Conservation (phyloP, 2,888 invertebrate species). For the Cordilura impudica region DNA sequence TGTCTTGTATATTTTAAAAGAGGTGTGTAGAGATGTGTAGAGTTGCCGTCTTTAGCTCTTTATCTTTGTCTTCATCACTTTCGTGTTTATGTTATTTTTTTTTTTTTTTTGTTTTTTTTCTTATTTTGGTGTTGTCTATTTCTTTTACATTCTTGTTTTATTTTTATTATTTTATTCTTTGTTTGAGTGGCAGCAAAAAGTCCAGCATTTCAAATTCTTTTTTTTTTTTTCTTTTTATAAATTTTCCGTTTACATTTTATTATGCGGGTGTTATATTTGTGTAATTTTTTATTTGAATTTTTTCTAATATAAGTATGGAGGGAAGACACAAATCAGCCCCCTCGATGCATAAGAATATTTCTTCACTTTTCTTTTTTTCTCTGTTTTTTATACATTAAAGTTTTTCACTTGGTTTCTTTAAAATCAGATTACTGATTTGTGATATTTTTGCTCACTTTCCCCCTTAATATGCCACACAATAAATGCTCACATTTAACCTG, state of each 20-base stretch:
- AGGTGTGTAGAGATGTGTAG: not conserved
- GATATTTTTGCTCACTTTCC: not conserved
- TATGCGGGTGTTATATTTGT: conserved; percentile 51
- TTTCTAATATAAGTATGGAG: not conserved
- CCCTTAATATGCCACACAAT: conserved; percentile 7
- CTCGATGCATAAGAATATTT: conserved; percentile 5
- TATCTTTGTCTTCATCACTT: not conserved
- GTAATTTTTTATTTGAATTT: not conserved
- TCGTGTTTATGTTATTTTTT: conserved; percentile 17
- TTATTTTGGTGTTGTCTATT: not conserved
- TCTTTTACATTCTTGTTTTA: too few species aligned
- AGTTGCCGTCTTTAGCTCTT: not conserved
- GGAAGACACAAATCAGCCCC: not conserved
- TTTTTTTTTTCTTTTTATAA: not conserved
- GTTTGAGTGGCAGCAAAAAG: conserved; percentile 40
- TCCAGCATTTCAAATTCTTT: conserved; percentile 28
- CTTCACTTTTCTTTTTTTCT: not conserved
- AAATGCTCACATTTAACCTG: not conserved
- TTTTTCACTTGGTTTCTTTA: not conserved
- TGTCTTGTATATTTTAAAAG: not conserved
- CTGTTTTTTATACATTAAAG: not conserved
- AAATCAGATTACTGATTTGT: not conserved
- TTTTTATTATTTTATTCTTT: conserved; percentile 20
- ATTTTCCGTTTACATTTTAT: conserved; percentile 32
- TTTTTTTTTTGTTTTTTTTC: conserved; percentile 13